Evolutionary conservation across 2,113 vertebrate genomes (phyloP), one percentile per base, ranked within the genome.

Genomic region (Callochromis pleurospilus): DNA sequence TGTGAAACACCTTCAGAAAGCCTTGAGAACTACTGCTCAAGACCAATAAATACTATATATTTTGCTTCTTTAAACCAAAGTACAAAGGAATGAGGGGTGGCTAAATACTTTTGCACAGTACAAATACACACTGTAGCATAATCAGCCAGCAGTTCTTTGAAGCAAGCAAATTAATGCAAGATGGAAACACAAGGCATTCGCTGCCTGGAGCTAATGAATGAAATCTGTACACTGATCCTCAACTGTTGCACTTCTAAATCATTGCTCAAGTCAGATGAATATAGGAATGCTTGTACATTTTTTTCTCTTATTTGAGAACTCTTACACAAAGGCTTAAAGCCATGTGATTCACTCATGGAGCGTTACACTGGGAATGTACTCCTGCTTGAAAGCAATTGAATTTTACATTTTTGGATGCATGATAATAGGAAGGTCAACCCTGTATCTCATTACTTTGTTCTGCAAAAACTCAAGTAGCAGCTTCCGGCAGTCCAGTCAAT

Each of bases 291-390:
- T 82, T 88, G 79, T 26, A 17, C 42, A 9, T 75, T 75, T 49
- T 49, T 84, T 62, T 36, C 53, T 60, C 53, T 79, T 62, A 51
- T 85, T 83, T 36, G 58, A 92, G 42, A 73, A 15, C 58, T 81
- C 83, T 81, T 83, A 81, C 87, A 83, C 86, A 26, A 79, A 77
- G 54, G 79, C 58, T 85, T 79, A 33, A 87, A 90, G 51, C 79
- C 56, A 89, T 81, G 75, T 21, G 81, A 89, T 77, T 93, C 81
- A 65, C 58, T 89, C 82, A 62, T 33, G 79, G 53, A 87, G 65
- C 24, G 73, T 85, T 88, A 89, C 11, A 68, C 49, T 12, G 56
- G n/a, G 29, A 80, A 62, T 77, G 49, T 75, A 60, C 45, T 79
- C 68, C 85, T 85, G 73, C 86, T 84, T 77, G 29, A 51, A 49